Percentiles rank a stretch among this genome's conserved stretches.
phyloP scores from a whole-genome alignment of 2,888 invertebrate species.

The Stictocephala bisonia region DNA sequence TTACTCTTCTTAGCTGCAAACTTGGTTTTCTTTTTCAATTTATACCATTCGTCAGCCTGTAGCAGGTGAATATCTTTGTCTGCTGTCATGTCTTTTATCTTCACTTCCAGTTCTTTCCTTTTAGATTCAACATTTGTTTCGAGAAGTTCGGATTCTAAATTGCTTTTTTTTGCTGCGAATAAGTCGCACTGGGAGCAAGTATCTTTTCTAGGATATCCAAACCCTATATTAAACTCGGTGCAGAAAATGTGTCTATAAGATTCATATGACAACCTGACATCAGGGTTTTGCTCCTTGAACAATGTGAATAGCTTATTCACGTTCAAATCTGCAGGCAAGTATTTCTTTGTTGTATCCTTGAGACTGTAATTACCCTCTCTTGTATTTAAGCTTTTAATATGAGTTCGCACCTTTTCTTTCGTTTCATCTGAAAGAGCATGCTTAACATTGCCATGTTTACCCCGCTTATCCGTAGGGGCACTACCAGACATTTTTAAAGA shows the following conservation, averaged over 20 bases:
- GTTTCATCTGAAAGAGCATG: neutral
- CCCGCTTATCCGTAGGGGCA: conserved; percentile 17
- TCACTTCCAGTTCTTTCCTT: conserved; percentile 8
- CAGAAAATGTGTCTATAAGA: conserved; percentile 26
- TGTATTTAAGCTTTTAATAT: conserved; percentile 35
- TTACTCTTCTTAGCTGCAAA: neutral
- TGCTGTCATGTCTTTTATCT: conserved; percentile 7
- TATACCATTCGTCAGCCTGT: conserved; percentile 27
- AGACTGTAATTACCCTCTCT: conserved; percentile 23
- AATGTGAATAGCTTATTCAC: conserved; percentile 18
- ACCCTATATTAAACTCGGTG: conserved; percentile 34
- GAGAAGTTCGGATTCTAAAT: conserved; percentile 25
- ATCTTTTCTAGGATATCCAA: conserved; percentile 40
- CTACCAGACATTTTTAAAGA: conserved; percentile 21
- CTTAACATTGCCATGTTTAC: neutral
- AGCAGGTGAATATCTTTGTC: conserved; percentile 28
- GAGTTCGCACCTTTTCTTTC: conserved; percentile 5
- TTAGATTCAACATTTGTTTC: conserved; percentile 22
- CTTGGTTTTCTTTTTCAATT: conserved; percentile 19
- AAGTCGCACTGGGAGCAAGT: conserved; percentile 44
- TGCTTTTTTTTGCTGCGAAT: neutral
- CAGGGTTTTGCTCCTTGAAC: conserved; percentile 29
- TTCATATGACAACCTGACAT: conserved; percentile 11
- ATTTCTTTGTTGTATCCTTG: conserved; percentile 23
- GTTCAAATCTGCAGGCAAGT: conserved; percentile 35